Evolutionary conservation across 2,797 vertebrate genomes (phyloP).

Genomic region (Rousettus madagascariensis): DNA sequence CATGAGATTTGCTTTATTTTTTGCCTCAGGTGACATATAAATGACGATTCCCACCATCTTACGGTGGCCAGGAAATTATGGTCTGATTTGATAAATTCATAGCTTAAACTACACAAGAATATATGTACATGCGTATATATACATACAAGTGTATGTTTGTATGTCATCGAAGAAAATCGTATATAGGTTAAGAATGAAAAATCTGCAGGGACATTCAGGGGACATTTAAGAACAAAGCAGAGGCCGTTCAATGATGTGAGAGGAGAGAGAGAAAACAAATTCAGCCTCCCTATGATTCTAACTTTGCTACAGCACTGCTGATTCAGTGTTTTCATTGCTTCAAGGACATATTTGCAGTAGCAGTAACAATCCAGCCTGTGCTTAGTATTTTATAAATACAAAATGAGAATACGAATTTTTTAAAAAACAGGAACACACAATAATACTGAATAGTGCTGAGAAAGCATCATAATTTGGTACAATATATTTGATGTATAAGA

Average conservation of each 20-base stretch:
- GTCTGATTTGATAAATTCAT: not conserved
- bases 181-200: not conserved
- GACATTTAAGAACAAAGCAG: slow-evolving; percentile 1
- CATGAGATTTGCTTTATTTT: slow-evolving; percentile 17
- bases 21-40: not conserved
- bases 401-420: slow-evolving; percentile 52
- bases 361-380: slow-evolving; percentile 32
- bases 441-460: slow-evolving; percentile 42
- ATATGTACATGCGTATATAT: not conserved
- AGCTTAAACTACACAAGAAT: not conserved
- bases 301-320: not conserved
- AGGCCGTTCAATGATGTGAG: not conserved
- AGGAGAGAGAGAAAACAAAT: slow-evolving; percentile 32
- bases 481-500: slow-evolving; percentile 53
- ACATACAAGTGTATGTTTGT: not conserved
- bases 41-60: not conserved
- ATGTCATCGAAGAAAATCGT: not conserved
- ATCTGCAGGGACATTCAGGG: not conserved
- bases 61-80: not conserved
- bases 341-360: slow-evolving; percentile 36
- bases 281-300: slow-evolving; percentile 1
- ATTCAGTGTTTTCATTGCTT: slow-evolving; percentile 63
- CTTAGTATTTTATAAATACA: slow-evolving; percentile 67
- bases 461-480: slow-evolving; percentile 34
- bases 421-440: slow-evolving; percentile 45